Evolutionary conservation across 2,113 vertebrate genomes (phyloP), one percentile per base, ranked within the genome.

Genomic region (Cardinalis cardinalis): DNA sequence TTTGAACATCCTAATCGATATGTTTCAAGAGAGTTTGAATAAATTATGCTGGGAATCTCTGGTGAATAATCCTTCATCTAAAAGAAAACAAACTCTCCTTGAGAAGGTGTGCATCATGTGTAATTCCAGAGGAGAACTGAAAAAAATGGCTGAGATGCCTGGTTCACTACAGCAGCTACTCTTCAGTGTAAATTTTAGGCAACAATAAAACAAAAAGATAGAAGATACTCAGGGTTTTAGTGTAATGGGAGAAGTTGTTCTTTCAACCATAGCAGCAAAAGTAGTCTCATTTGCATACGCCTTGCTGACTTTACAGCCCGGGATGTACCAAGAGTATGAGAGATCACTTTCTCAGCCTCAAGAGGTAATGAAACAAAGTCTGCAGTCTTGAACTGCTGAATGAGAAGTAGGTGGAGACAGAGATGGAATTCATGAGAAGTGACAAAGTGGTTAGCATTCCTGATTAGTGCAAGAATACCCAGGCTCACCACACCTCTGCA

Each of bases 21-120:
- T 9, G 8, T 91, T 91, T 87, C 60, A 80, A 93, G 75, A 76
- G 69, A 84, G 48, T 84, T 90, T 90, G 73, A 81, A 81, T 92
- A 88, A 90, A 88, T 60, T 24, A 87, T 87, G 23, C 48, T 84
- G 64, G n/a, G 59, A 89, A 75, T 43, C 73, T 82, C 43, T 61
- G 12, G 63, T 83, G 75, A 91, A 80, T 63, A 73, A 70, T 85
- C 91, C 29, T 73, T 87, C 56, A 38, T 77, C 84, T 48, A 77
- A 64, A 88, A 71, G 43, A 34, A 88, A 74, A 55, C 29, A 59
- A 70, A 36, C 6, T 66, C 25, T 89, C 21, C 19, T 66, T 83
- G 55, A 85, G 63, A 88, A 52, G 21, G 29, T 82, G 46, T 61
- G 29, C 7, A 28, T 63, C 3, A 2, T 40, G 6, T 59, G 25